Evolutionary conservation across 2,797 vertebrate species (phyloP), one percentile per base, ranked within the genome.

Genomic region (Pseudocheirus occidentalis): DNA sequence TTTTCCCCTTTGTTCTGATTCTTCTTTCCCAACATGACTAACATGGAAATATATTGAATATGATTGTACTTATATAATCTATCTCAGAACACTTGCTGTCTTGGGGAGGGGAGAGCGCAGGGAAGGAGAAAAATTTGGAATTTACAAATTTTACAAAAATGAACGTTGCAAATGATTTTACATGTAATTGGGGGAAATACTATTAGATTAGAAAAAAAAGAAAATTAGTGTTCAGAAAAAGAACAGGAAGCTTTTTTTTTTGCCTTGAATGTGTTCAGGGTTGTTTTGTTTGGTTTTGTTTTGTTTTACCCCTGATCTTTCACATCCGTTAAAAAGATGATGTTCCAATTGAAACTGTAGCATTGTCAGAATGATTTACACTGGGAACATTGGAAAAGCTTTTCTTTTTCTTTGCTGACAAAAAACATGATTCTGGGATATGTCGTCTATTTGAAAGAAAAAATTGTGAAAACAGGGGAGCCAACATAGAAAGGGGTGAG

Each of bases 301-400:
- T 52, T 40, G 34, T 11, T 58, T 96, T 89, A 46, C 40, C 46
- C 46, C 40, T 94, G 29, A 90, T 13, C 10, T 40, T 95, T 95
- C 34, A 29, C 40, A 87, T 81, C 73, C 24, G 21, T 81, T 81
- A 40, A 81, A 46, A 81, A 40, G 16, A 81, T 40, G n/a, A 81
- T 46, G n/a, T 24, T 81, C n/a, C 66, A 81, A 46, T 81, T 91
- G 93, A 95, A 96, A 90, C 90, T 27, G 40, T 87, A 87, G 73
- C 10, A 54, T 92, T 54, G 50, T 40, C 40, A 90, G 52, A 87
- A 55, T 94, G 58, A 59, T 53, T 55, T n/a, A 90, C 73, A 93
- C 27, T 93, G 89, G 81, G 11, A 53, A 92, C 12, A 14, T 66
- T n/a, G 31, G 81, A 91, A 93, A 58, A 3, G 50, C 91, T 91